Base-by-base conservation (phyloP, 2,113 vertebrate species). In the Erythrolamprus reginae region DNA sequence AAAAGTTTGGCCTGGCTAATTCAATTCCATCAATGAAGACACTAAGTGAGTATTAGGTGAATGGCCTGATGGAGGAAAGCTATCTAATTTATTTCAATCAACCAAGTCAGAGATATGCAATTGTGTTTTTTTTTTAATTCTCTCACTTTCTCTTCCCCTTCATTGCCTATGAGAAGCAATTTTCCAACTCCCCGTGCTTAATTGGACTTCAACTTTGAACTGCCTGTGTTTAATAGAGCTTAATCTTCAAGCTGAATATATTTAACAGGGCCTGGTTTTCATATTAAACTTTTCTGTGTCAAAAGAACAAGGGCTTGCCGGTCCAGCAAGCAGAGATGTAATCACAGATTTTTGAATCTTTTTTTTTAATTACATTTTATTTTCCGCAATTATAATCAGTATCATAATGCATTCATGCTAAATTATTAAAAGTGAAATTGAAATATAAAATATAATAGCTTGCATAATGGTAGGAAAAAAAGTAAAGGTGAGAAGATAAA, bases 191-290 rank as follows among this genome's bases (percentile, higher is more conserved):
- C 82, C 82, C 88, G 88, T 89, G 91, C 90, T 91, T 94, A 93
- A 94, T 93, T 92, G 92, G 89, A 88, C 89, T 86, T 92, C 92
- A 85, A 86, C 92, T 90, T 92, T 90, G 86, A 92, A 92, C 86
- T 50, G 50, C 86, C 52, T 86, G 0, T 58, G 86, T 86, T 92
- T 92, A 90, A 90, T 86, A 53, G 89, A 84, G 65, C 48, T 70
- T 83, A 61, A 87, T 87, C 53, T 91, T 91, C 86, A 90, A 90
- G 86, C 58, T 51, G 89, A 86, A 92, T 88, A 86, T 50, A 88
- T 94, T 93, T 92, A 93, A 93, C 42, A 91, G 85, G 91, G 88
- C 70, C 92, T 96, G 92, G 93, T 95, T 92, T 94, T 90, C 84
- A 7, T 92, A 94, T 94, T 65, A 91, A 88, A 92, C 94, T 84